Conservation (phyloP, 2,888 invertebrate genomes). For the Eupithecia vulgata region DNA sequence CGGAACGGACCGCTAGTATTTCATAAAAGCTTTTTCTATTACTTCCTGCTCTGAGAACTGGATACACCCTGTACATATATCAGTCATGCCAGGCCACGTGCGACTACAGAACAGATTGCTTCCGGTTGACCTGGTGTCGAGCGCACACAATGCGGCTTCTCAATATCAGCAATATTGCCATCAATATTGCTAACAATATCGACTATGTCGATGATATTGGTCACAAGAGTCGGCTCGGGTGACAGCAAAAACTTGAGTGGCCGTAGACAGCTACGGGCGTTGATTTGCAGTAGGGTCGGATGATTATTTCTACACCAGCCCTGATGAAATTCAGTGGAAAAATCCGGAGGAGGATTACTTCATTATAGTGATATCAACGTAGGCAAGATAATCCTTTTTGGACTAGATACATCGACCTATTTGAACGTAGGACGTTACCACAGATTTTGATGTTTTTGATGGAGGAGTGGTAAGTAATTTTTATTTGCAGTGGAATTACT, state of each 20-base stretch:
- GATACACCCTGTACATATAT: conserved; percentile 17
- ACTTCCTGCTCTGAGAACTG: background rate
- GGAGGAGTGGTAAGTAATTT: background rate
- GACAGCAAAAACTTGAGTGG: conserved; percentile 13
- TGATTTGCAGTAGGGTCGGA: background rate
- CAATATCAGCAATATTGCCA: conserved; percentile 32
- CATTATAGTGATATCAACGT: no score
- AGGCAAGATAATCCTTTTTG: background rate
- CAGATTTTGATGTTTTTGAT: background rate
- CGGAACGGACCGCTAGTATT: no score
- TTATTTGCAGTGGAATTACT: background rate
- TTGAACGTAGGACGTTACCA: no score
- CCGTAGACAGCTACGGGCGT: conserved; percentile 5
- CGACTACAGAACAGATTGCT: conserved; percentile 49
- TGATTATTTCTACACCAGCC: background rate
- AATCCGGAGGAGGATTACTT: background rate
- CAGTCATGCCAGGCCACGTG: conserved; percentile 31
- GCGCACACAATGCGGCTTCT: conserved; percentile 33
- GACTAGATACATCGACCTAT: no score
- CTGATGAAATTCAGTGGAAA: background rate
- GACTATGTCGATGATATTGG: conserved; percentile 12
- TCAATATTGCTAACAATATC: conserved; percentile 29
- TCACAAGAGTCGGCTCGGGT: conserved; percentile 17
- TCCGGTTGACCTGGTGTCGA: conserved; percentile 60
- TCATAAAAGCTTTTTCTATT: background rate